A percentile compares a stretch with the other conserved stretches of the same genome.
Conservation (phyloP, 2,888 invertebrate genomes). For the Criorhina ranunculi region DNA sequence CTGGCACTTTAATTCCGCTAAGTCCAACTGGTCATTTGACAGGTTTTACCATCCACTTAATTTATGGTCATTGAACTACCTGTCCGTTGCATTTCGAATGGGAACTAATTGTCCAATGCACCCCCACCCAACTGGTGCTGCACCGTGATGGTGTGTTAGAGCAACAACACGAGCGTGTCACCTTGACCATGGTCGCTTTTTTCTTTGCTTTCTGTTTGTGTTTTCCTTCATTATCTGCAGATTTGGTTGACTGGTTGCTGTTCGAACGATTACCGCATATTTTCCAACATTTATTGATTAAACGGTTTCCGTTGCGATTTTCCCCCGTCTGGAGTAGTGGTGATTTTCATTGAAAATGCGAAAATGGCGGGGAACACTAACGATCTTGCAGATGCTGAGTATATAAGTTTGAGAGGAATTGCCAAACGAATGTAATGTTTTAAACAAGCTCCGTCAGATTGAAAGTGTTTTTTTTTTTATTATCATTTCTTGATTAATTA, state of each 20-base stretch:
- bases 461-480: conserved; percentile 31
- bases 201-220: conserved; percentile 21
- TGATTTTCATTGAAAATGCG: conserved; percentile 20
- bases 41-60: conserved; percentile 31
- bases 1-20: conserved; percentile 28
- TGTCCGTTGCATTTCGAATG: conserved; percentile 21
- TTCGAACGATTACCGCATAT: conserved; percentile 57
- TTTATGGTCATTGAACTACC: conserved; percentile 63
- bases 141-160: background rate
- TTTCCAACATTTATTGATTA: conserved; percentile 53
- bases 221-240: conserved; percentile 50
- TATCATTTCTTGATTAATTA: conserved; percentile 15
- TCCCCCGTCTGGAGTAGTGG: background rate
- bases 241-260: conserved; percentile 56
- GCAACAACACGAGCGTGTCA: conserved; percentile 51
- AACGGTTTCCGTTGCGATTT: conserved; percentile 20
- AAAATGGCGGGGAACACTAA: conserved; percentile 43
- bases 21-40: conserved; percentile 43
- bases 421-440: conserved; percentile 47
- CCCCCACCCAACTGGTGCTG: conserved; percentile 38
- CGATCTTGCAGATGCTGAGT: conserved; percentile 30
- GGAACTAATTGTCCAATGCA: conserved; percentile 15
- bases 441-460: conserved; percentile 59
- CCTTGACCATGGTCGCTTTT: conserved; percentile 71
- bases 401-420: conserved; percentile 67